Evolutionary conservation across 1,140 invertebrate species (phyloP).

Genomic region (Andrena cerasifolii): DNA sequence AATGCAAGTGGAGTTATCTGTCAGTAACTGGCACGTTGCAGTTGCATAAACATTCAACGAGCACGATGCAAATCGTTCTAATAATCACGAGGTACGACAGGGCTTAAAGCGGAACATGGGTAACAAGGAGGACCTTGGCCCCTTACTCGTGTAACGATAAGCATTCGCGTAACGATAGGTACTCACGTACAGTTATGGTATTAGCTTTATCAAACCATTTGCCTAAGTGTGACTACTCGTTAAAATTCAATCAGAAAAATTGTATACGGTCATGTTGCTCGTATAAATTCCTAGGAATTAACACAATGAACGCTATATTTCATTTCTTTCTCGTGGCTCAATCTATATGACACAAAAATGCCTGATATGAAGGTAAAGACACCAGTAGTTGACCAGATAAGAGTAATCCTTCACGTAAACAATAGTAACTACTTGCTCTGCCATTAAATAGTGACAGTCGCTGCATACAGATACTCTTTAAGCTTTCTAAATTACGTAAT

Average conservation of each 20-base stretch:
- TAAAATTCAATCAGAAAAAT: neutral
- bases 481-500: no score
- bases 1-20: neutral
- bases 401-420: no score
- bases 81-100: conserved; percentile 39
- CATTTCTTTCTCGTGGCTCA: neutral
- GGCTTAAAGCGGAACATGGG: conserved; percentile 53
- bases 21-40: neutral
- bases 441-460: no score
- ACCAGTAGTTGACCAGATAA: no score
- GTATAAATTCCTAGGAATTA: neutral
- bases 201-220: conserved; percentile 52
- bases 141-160: conserved; percentile 59
- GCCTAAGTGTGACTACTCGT: conserved; percentile 19
- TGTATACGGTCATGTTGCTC: no score
- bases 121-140: conserved; percentile 64
- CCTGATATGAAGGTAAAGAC: no score
- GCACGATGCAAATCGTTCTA: conserved; percentile 39
- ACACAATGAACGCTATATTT: neutral
- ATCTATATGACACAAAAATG: no score
- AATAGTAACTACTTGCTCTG: no score
- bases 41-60: conserved; percentile 25
- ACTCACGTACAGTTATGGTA: conserved; percentile 21
- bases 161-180: conserved; percentile 58
- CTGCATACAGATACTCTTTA: no score